These are phyloP conservation scores for Calcarius ornatus DNA, from an alignment of 2,113 vertebrate genomes.

Conservation along the genomic window DNA sequence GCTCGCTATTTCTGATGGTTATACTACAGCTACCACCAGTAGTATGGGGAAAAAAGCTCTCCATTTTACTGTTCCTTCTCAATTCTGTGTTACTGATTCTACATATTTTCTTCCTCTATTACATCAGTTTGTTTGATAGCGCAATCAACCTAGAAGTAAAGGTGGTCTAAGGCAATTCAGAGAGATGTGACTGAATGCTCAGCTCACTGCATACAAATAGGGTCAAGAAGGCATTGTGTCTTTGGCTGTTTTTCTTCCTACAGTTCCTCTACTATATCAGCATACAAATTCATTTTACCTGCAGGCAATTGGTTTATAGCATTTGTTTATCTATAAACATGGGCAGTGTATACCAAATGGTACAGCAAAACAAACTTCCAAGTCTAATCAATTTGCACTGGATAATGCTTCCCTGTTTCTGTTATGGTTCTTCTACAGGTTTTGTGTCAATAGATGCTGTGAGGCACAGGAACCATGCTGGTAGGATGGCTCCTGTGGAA, in stretches of 20 bases:
- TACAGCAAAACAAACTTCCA: not conserved
- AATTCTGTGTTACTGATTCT: not conserved
- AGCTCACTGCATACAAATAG: not conserved
- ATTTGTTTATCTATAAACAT: not conserved
- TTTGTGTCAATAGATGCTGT: rapidly evolving
- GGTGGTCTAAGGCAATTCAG: not conserved
- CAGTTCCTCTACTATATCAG: not conserved
- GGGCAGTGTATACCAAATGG: not conserved
- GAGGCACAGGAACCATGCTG: not conserved
- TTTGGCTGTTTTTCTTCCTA: not conserved
- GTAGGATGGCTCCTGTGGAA: not conserved
- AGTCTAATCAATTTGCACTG: not conserved
- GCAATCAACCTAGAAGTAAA: not conserved
- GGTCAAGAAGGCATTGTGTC: not conserved
- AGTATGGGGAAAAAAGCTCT: not conserved
- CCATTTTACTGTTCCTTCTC: not conserved
- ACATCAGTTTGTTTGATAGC: not conserved
- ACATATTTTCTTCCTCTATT: not conserved
- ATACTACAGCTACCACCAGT: not conserved
- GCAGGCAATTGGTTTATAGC: not conserved
- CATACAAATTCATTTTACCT: not conserved
- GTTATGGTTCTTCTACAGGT: not conserved
- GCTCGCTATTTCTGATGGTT: not conserved
- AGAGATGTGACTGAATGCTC: not conserved
- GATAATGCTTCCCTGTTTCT: not conserved